Evolutionary conservation across 2,888 invertebrate species (phyloP), one percentile per base, ranked within the genome.

Genomic region (Neelides folsomi): DNA sequence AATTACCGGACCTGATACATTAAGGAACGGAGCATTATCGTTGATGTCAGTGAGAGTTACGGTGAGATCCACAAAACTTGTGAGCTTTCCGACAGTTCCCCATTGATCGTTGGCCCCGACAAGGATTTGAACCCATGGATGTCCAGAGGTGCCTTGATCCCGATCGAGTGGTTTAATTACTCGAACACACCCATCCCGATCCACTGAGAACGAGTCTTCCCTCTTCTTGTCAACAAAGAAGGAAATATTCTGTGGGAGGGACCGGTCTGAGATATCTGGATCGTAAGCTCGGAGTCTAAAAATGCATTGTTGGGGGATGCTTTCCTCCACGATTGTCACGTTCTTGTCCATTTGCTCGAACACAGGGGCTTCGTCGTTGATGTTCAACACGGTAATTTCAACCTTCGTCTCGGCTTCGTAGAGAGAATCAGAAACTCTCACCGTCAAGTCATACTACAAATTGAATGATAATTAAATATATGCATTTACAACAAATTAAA

Each of bases 311-410:
- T 77, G 75, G 49, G 81, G 77, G 9, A 81, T 66, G 47, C 74
- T 76, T 67, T 90, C 88, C 67, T 88, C 88, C 45, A 77, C 73
- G 54, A 88, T 84, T 1, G 79, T 81, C 47, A 81, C 82, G 49
- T 80, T 80, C 65, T 81, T 82, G 47, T 81, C 76, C 47, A 80
- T 80, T 45, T 78, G 71, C 20, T 74, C 70, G 67, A 95, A 94
- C 1, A 82, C 78, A 0, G 95, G 95, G 0, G 83, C 81, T 70
- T 93, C 90, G 69, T 95, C 95, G 68, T 95, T 95, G 43, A 92
- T 82, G 69, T 95, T 86, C 63, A 81, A 82, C 49, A 93, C 83
- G 63, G 82, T 80, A 46, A 94, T 88, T 47, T 81, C 78, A 0
- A 94, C 92, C 63, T 78, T 80, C 0, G 90, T 83, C 51, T 80